Base-by-base conservation (phyloP, 2,797 vertebrate genomes). In the Tiaroga cobitis region DNA sequence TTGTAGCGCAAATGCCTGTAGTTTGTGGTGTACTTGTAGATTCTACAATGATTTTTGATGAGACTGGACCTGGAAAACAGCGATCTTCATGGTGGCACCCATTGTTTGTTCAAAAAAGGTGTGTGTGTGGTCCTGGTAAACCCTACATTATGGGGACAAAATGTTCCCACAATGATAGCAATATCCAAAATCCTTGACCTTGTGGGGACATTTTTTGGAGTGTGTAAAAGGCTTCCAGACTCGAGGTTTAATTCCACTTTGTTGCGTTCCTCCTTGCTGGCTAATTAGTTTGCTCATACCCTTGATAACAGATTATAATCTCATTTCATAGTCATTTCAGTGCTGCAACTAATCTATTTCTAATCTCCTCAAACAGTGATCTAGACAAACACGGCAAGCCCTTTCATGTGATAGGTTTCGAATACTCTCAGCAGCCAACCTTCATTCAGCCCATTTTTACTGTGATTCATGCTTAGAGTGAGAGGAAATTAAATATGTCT, bases 271-370 rank as follows among this genome's bases (percentile, higher is more conserved):
- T 61, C 51, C 37, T 26, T 63, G 26, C 70, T 41, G 82, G 54
- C 70, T 87, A 84, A 89, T 88, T 87, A 84, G 79, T 82, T 82
- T 88, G 61, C 65, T 81, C 84, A 87, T 79, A 86, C 78, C 84
- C 86, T 92, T 78, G 72, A 90, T 81, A 90, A 29, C 63, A 90
- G 85, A 88, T 85, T 83, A 83, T 37, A 90, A 73, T 59, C 83
- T 79, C 49, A 84, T 79, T 79, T 79, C 37, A 84, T 87, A 59
- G 86, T 75, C 77, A 87, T 91, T 74, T 90, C 39, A 86, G 56
- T 73, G 56, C 77, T 81, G 39, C 86, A 63, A 24, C 61, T 89
- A 49, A 89, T 88, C 83, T 85, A 79, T 69, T 67, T 46, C 80
- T 88, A 75, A 86, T 88, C 81, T 84, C 34, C 65, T 67, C 18